Conservation (phyloP, 2,113 vertebrate genomes). For the Myiopsitta monachus region DNA sequence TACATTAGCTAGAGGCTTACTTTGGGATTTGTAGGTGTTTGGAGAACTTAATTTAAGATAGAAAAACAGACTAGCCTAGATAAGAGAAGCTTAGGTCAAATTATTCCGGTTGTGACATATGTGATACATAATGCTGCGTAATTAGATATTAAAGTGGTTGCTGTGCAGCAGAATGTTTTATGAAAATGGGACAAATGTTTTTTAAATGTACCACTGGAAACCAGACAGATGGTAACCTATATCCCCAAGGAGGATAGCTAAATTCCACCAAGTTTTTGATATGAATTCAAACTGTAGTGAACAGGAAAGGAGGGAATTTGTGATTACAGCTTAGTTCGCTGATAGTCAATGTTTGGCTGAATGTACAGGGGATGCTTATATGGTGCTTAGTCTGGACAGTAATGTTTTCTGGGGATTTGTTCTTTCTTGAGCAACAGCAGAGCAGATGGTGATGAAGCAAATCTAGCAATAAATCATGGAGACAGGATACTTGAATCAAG, state of each 20-base stretch:
- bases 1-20: not conserved
- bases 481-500: conserved; percentile 20
- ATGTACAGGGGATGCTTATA: conserved; percentile 25
- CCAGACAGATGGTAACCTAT: conserved; percentile 55
- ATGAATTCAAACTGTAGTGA: conserved; percentile 44
- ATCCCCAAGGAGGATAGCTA: conserved; percentile 55
- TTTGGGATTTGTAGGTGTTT: conserved; percentile 35
- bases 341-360: conserved; percentile 49
- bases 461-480: conserved; percentile 43
- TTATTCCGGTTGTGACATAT: conserved; percentile 44
- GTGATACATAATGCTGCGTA: conserved; percentile 51
- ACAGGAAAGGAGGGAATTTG: conserved; percentile 54
- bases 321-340: not conserved
- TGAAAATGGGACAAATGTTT: conserved; percentile 58
- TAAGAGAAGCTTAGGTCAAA: conserved; percentile 38
- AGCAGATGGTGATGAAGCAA: conserved; percentile 57
- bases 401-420: conserved; percentile 40
- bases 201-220: conserved; percentile 60
- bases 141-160: conserved; percentile 60
- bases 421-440: conserved; percentile 36
- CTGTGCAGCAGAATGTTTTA: conserved; percentile 51
- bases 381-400: conserved; percentile 31
- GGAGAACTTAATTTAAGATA: conserved; percentile 19
- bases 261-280: conserved; percentile 46
- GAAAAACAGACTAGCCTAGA: conserved; percentile 1